phyloP scores from a whole-genome alignment of 2,888 invertebrate species.

The Polymixis flavicincta region DNA sequence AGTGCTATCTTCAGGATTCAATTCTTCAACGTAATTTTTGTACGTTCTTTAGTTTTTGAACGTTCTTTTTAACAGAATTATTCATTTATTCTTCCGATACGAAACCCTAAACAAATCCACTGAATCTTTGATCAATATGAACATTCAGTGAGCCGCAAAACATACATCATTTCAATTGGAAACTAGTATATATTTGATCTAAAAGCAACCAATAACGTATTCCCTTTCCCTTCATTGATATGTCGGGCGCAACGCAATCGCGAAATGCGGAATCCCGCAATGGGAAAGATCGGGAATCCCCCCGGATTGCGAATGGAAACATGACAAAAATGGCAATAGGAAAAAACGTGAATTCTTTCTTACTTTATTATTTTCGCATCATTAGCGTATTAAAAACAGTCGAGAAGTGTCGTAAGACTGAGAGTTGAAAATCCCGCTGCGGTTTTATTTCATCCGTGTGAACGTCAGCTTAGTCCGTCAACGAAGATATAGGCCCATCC shows the following conservation, averaged over 20 bases:
- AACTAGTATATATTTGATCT: neutral
- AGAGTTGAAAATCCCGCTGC: too few relatives aligned
- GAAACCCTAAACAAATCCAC: neutral
- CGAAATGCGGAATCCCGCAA: neutral
- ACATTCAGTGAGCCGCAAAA: conserved; percentile 20
- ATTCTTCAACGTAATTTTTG: too few relatives aligned
- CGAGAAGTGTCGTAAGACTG: neutral
- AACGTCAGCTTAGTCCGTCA: too few relatives aligned
- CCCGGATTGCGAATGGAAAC: neutral
- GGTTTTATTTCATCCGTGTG: too few relatives aligned
- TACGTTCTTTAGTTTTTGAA: too few relatives aligned
- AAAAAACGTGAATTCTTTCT: neutral
- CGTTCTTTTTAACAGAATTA: too few relatives aligned
- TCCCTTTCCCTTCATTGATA: neutral
- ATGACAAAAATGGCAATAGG: neutral
- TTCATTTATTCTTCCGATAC: neutral
- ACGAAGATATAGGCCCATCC: too few relatives aligned
- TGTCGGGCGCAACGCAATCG: conserved; percentile 1
- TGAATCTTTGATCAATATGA: neutral
- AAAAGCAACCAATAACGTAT: neutral
- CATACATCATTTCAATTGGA: conserved; percentile 13
- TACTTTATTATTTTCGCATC: neutral
- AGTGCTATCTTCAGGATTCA: too few relatives aligned
- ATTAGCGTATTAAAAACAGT: neutral
- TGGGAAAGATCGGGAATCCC: neutral